phyloP scores from a whole-genome alignment of 2,113 vertebrate species.

The Paradoxurus hermaphroditus region DNA sequence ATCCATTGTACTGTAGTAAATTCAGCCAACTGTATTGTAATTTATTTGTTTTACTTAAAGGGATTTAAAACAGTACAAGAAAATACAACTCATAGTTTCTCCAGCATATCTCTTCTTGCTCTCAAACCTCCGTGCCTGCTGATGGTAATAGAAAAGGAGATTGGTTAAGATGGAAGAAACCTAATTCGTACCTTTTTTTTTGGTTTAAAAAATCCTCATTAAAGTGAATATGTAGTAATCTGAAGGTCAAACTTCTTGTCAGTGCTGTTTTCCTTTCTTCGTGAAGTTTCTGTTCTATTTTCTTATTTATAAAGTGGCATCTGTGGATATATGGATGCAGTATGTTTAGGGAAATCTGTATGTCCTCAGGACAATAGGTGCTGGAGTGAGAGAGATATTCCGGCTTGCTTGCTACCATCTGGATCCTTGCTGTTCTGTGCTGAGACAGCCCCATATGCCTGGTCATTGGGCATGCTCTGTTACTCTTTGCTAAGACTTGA shows the following conservation, averaged over 20 bases:
- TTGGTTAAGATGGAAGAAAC: background rate
- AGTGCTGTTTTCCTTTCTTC: background rate
- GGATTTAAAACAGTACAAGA: background rate
- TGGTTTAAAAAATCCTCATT: background rate
- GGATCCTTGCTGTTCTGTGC: background rate
- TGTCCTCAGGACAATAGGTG: background rate
- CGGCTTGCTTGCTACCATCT: background rate
- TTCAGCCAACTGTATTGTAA: background rate
- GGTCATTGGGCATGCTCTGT: background rate
- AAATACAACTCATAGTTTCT: background rate
- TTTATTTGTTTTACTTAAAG: background rate
- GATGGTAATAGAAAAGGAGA: background rate
- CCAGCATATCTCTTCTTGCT: background rate
- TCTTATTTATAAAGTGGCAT: background rate
- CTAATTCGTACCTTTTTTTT: background rate
- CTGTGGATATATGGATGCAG: background rate
- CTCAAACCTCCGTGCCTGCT: background rate
- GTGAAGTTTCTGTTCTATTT: background rate
- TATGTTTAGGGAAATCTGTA: background rate
- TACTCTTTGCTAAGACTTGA: background rate
- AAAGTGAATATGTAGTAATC: background rate
- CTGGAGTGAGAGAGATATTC: background rate
- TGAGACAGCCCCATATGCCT: background rate
- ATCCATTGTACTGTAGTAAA: background rate
- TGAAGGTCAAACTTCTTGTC: background rate